Evolutionary conservation across 1,140 invertebrate genomes (phyloP).

Genomic region (Marisa cornuarietis): DNA sequence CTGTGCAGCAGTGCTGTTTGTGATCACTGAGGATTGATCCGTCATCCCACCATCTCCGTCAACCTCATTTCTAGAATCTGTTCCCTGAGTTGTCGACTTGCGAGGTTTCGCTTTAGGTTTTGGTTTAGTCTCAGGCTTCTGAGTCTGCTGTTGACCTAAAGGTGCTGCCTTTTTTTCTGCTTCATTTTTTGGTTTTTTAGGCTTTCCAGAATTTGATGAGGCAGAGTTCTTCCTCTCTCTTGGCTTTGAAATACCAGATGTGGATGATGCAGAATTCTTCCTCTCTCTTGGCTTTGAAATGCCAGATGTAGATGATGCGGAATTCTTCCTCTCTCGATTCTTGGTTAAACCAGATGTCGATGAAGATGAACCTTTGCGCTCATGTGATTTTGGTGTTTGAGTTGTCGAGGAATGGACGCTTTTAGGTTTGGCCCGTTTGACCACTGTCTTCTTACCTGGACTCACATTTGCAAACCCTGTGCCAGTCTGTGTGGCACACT

Average conservation of each 20-base stretch:
- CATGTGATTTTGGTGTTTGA: conserved; percentile 35
- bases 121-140: conserved; percentile 37
- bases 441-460: conserved; percentile 38
- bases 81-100: conserved; percentile 31
- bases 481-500: conserved; percentile 54
- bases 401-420: conserved; percentile 46
- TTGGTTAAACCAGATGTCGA: conserved; percentile 9
- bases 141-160: not conserved
- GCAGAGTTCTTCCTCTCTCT: conserved; percentile 24
- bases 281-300: conserved; percentile 27
- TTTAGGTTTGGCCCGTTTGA: conserved; percentile 37
- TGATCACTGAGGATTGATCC: not conserved
- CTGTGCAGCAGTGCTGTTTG: not conserved
- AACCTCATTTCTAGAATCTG: not conserved
- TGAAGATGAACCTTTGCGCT: conserved; percentile 7
- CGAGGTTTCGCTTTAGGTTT: conserved; percentile 53
- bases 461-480: conserved; percentile 32
- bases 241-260: conserved; percentile 13
- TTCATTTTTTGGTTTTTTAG: conserved; percentile 16
- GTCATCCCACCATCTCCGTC: conserved; percentile 3
- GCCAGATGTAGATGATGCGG: conserved; percentile 4
- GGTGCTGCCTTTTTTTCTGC: conserved; percentile 15
- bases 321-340: conserved; percentile 15
- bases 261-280: conserved; percentile 1
- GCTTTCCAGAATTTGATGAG: conserved; percentile 13